phyloP scores from a whole-genome alignment of 2,797 vertebrate species.

The Hephaestus fuliginosus region DNA sequence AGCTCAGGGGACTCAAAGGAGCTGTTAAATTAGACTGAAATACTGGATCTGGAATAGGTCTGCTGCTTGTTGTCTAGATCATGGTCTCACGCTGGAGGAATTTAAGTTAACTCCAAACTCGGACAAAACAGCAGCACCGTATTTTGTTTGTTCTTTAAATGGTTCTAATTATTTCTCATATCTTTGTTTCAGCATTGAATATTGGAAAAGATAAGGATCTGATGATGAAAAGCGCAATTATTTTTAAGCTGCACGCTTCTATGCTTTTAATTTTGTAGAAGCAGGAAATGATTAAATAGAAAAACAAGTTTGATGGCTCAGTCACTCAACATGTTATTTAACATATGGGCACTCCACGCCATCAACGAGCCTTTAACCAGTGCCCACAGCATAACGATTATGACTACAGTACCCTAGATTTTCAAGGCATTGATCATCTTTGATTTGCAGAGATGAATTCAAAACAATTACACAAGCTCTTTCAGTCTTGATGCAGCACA shows the following conservation, averaged over 20 bases:
- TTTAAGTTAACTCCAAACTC: slow-evolving; percentile 4
- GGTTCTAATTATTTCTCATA: slow-evolving; percentile 2
- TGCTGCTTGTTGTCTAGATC: slow-evolving; percentile 33
- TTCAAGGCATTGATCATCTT: slow-evolving; percentile 21
- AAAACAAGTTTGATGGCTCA: slow-evolving; percentile 2
- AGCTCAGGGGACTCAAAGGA: slow-evolving; percentile 62
- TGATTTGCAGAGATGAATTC: slow-evolving; percentile 29
- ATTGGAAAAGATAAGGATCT: neutral
- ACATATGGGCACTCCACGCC: neutral
- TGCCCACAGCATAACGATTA: slow-evolving; percentile 11
- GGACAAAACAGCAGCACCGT: neutral
- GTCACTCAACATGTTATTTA: slow-evolving; percentile 1
- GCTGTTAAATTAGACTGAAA: slow-evolving; percentile 64
- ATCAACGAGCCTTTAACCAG: slow-evolving; percentile 3
- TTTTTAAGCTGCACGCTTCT: neutral
- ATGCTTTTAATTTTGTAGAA: slow-evolving; percentile 2
- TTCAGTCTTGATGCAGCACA: slow-evolving; percentile 6
- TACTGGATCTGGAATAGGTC: slow-evolving; percentile 35
- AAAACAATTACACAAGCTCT: slow-evolving; percentile 24
- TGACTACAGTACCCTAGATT: neutral
- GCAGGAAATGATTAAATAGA: neutral
- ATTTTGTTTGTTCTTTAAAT: slow-evolving; percentile 18
- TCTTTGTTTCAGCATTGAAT: slow-evolving; percentile 11
- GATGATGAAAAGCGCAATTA: neutral
- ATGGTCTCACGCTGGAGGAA: neutral